Evolutionary conservation across 2,113 vertebrate genomes (phyloP).

Genomic region (Pan troglodytes): NHGRI_mPanTro3-v2.1_pri NC_072421.2:102945001-102945500

Average conservation of each 20-base stretch:
- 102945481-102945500: background rate
- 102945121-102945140: conserved; percentile 22
- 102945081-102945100: background rate
- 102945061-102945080: background rate
- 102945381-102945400: background rate
- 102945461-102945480: background rate
- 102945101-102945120: background rate
- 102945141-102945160: background rate
- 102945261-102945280: background rate
- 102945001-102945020: background rate
- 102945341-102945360: background rate
- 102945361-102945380: conserved; percentile 38
- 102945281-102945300: background rate
- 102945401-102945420: background rate
- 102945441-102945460: conserved; percentile 19
- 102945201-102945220: background rate
- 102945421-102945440: background rate
- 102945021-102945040: background rate
- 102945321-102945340: background rate
- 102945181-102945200: conserved; percentile 7
- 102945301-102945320: background rate
- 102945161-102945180: background rate
- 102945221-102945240: background rate
- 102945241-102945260: background rate
- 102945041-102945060: background rate